Conservation (phyloP, 2,888 invertebrate species). For the Drosophila falleni region DNA sequence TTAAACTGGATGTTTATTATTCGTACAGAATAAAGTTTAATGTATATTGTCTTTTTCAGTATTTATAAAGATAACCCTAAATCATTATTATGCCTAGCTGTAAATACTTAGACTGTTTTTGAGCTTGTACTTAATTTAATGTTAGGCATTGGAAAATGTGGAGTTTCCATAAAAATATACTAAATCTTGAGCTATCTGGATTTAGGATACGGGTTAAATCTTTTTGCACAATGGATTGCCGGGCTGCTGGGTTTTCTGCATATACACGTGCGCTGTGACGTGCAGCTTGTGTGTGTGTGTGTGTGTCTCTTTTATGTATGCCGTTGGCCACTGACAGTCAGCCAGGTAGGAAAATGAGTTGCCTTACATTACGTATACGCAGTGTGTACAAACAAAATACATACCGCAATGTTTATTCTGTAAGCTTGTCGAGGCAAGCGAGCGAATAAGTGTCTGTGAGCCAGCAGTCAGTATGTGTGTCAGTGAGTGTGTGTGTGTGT, state of each 20-base stretch:
- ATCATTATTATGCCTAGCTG: neutral
- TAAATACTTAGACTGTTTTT: neutral
- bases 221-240: slow-evolving; percentile 55
- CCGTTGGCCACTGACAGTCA: slow-evolving; percentile 49
- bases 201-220: slow-evolving; percentile 62
- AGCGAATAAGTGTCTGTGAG: slow-evolving; percentile 70
- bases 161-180: neutral
- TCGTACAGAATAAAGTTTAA: neutral
- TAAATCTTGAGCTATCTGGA: slow-evolving; percentile 12
- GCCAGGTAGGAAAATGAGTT: slow-evolving; percentile 67
- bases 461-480: slow-evolving; percentile 18
- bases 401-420: slow-evolving; percentile 78
- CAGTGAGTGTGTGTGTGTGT: slow-evolving; percentile 16
- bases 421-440: slow-evolving; percentile 74
- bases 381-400: slow-evolving; percentile 76
- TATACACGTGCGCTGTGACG: slow-evolving; percentile 24
- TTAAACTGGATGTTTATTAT: neutral
- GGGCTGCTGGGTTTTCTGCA: slow-evolving; percentile 56
- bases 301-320: slow-evolving; percentile 5
- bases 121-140: neutral
- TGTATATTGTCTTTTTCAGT: neutral
- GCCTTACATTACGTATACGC: slow-evolving; percentile 75
- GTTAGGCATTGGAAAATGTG: neutral
- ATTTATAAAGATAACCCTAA: neutral
- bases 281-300: slow-evolving; percentile 9